These are phyloP conservation scores for Aplochiton taeniatus DNA, from an alignment of 2,797 vertebrate species.

Conservation along the genomic window DNA sequence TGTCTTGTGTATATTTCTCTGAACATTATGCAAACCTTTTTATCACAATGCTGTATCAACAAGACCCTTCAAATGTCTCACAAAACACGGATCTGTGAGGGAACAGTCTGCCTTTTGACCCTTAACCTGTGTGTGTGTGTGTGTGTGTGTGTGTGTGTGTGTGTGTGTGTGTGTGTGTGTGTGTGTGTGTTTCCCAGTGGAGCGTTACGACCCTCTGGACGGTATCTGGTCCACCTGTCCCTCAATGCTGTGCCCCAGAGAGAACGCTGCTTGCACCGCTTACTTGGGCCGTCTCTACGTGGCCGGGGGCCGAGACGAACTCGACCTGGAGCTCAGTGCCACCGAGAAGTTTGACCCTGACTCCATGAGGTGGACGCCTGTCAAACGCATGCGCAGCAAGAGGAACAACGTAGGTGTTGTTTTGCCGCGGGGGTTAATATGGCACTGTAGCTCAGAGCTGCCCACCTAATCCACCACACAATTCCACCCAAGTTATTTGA, in stretches of 20 bases:
- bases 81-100: background rate
- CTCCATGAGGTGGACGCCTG: slow-evolving; percentile 45
- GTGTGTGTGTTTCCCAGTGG: slow-evolving; percentile 63
- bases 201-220: slow-evolving; percentile 63
- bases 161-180: no score
- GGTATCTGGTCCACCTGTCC: slow-evolving; percentile 62
- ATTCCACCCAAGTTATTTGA: no score
- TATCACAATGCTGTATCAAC: background rate
- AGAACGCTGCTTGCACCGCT: slow-evolving; percentile 60
- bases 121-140: background rate
- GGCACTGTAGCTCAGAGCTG: no score
- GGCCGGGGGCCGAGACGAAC: slow-evolving; percentile 60
- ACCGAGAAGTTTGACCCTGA: slow-evolving; percentile 57
- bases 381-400: slow-evolving; percentile 58
- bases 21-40: no score
- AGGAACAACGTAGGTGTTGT: slow-evolving; percentile 53
- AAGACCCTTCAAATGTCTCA: no score
- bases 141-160: no score
- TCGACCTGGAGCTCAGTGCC: slow-evolving; percentile 52
- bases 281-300: slow-evolving; percentile 60
- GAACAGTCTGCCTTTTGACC: background rate
- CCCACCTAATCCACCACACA: no score
- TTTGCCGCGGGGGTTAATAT: background rate
- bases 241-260: slow-evolving; percentile 61
- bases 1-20: no score